phyloP scores from a whole-genome alignment of 2,113 vertebrate genomes.

The Apteryx mantelli region DNA sequence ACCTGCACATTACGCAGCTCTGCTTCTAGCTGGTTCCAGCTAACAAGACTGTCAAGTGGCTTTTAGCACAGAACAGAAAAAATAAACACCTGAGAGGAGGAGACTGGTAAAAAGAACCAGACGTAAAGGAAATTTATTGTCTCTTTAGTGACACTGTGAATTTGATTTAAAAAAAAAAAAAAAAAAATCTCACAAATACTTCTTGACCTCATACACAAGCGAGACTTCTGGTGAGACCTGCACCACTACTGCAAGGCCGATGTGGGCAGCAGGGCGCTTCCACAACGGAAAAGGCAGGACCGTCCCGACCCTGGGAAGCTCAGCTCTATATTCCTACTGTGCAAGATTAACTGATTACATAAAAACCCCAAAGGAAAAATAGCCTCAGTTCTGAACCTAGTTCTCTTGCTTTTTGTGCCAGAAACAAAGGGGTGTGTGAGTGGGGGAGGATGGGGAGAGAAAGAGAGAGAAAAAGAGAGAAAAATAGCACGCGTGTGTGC shows the following conservation, averaged over 20 bases:
- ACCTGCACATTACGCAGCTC: rapidly evolving
- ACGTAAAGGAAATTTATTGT: not conserved
- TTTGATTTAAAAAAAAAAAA: not conserved
- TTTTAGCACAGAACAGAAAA: not conserved
- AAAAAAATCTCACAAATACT: not conserved
- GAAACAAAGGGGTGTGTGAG: not conserved
- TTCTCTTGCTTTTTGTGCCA: not conserved
- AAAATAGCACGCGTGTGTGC: not conserved
- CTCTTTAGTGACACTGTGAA: not conserved
- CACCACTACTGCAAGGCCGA: not conserved
- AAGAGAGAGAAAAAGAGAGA: not conserved
- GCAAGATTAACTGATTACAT: not conserved
- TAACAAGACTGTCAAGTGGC: not conserved
- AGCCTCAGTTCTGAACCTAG: not conserved
- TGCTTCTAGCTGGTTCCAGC: not conserved
- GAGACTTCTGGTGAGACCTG: not conserved
- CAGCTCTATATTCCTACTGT: not conserved
- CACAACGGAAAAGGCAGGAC: not conserved
- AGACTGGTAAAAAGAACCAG: not conserved
- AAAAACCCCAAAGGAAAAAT: not conserved
- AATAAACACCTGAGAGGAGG: not conserved
- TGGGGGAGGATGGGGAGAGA: not conserved
- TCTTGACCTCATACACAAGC: not conserved
- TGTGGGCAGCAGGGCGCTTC: not conserved
- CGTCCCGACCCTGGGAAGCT: not conserved